Evolutionary conservation across 2,888 invertebrate genomes (phyloP).

Genomic region (Muschampia staudingeri): DNA sequence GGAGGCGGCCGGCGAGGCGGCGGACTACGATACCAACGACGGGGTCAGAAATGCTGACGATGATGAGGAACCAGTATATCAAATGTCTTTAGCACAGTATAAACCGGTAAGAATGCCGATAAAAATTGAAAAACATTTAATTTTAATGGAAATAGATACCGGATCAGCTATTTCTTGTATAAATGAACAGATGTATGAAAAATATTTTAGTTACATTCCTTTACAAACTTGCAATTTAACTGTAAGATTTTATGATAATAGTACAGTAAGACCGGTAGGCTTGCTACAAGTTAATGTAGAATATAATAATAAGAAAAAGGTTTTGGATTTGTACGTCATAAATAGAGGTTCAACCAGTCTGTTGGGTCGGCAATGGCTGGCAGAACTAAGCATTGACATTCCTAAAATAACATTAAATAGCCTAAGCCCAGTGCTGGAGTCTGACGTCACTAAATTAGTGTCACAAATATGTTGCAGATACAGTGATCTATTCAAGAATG

Average conservation of each 20-base stretch:
- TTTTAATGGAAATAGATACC: slow-evolving; percentile 17
- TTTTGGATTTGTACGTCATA: slow-evolving; percentile 2
- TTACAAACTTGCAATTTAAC: background rate
- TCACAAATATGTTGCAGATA: background rate
- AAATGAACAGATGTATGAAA: background rate
- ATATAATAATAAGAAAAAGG: too few relatives aligned
- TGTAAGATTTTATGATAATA: slow-evolving; percentile 2
- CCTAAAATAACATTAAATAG: slow-evolving; percentile 1
- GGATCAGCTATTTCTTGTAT: slow-evolving; percentile 11
- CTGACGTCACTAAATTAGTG: background rate
- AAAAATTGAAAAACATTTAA: background rate
- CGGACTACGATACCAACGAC: background rate
- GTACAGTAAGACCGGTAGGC: background rate
- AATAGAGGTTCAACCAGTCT: background rate
- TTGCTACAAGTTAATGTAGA: background rate
- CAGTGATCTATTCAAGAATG: background rate
- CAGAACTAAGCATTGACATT: slow-evolving; percentile 1
- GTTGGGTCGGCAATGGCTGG: slow-evolving; percentile 1
- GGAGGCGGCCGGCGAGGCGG: background rate
- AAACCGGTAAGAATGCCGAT: slow-evolving; percentile 3
- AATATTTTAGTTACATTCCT: background rate
- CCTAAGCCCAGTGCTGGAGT: background rate
- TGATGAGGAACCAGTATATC: background rate
- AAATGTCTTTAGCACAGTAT: slow-evolving; percentile 8
- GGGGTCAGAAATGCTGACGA: background rate